phyloP scores from a whole-genome alignment of 2,797 vertebrate species.

The Lagodon rhomboides region DNA sequence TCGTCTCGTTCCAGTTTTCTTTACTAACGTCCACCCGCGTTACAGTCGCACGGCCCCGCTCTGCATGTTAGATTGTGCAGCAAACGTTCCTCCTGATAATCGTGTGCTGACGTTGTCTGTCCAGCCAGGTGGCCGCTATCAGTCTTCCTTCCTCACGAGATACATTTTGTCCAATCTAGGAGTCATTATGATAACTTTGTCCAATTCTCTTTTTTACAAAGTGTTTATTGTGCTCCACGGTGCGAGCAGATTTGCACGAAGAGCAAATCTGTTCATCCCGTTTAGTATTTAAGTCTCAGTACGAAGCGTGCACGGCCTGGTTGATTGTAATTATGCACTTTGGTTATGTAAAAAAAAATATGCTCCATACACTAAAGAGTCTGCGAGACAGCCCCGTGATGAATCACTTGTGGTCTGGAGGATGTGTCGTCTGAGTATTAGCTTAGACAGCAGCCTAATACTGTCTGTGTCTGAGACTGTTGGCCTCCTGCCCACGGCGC shows the following conservation, averaged over 20 bases:
- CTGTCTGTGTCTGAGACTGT: constrained; percentile 67
- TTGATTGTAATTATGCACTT: constrained; percentile 14
- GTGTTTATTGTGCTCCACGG: not conserved
- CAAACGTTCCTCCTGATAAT: constrained; percentile 15
- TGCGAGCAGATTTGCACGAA: not conserved
- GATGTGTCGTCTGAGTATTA: constrained; percentile 58
- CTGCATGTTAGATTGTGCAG: constrained; percentile 14
- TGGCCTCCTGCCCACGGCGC: constrained; percentile 56
- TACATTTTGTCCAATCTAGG: not conserved
- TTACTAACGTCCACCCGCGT: not conserved
- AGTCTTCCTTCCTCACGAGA: not conserved
- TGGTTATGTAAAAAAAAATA: constrained; percentile 15
- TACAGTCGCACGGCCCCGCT: not conserved
- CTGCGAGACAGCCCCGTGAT: constrained; percentile 40
- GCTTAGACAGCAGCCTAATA: constrained; percentile 55
- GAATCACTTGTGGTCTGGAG: constrained; percentile 72
- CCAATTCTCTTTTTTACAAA: not conserved
- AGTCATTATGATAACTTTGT: constrained; percentile 18
- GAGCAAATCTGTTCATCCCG: too few relatives aligned
- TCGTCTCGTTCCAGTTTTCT: constrained; percentile 2
- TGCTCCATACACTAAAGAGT: constrained; percentile 12
- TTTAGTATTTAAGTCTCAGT: not conserved
- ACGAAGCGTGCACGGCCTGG: not conserved
- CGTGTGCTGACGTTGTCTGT: constrained; percentile 20
- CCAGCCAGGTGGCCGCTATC: constrained; percentile 40